Conservation (phyloP, 2,113 vertebrate genomes). For the Thunnus maccoyii region DNA sequence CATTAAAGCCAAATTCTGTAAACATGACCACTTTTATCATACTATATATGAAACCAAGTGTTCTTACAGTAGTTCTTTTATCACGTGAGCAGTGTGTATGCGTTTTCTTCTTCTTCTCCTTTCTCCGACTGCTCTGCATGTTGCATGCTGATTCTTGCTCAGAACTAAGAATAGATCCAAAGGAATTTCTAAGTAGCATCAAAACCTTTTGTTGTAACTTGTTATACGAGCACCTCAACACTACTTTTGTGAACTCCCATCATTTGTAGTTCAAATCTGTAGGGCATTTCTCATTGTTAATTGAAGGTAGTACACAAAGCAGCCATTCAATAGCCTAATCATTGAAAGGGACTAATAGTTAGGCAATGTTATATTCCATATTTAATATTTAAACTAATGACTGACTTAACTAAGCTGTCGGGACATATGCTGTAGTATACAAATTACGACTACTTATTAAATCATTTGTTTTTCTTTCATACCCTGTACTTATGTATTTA, state of each 20-base stretch:
- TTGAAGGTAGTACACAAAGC: not conserved
- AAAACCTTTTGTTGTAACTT: slow-evolving; percentile 25
- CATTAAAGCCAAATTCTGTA: not conserved
- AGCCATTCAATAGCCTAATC: not conserved
- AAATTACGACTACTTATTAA: no score
- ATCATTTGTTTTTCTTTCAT: no score
- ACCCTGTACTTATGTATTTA: no score
- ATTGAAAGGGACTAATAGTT: no score
- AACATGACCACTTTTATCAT: not conserved
- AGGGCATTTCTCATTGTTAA: not conserved
- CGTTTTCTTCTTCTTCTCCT: not conserved
- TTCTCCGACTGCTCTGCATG: not conserved
- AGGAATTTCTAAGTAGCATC: slow-evolving; percentile 9
- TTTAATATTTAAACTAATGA: slow-evolving; percentile 2
- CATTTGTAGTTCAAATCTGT: not conserved
- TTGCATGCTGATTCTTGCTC: slow-evolving; percentile 11
- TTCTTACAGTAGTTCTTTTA: not conserved
- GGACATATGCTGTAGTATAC: no score
- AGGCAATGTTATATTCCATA: no score
- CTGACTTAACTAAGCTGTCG: no score
- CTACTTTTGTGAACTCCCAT: not conserved
- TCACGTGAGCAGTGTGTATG: not conserved
- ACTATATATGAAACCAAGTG: not conserved
- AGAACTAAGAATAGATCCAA: slow-evolving; percentile 17
- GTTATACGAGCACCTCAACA: not conserved